Evolutionary conservation across 2,113 vertebrate genomes (phyloP), one percentile per base, ranked within the genome.

Genomic region (Echinops telfairi): DNA sequence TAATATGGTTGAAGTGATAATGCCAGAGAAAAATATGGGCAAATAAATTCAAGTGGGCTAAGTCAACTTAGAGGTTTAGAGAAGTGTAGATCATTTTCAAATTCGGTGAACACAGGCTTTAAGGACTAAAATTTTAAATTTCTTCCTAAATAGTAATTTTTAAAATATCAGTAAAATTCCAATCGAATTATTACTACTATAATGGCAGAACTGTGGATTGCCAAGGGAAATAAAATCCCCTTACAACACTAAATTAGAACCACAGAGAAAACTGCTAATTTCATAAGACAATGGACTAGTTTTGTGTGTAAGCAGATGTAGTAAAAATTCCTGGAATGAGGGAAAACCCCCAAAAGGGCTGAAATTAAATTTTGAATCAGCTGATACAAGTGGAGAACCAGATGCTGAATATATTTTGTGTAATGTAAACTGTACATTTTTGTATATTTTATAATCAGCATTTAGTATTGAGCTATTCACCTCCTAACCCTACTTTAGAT

Each of bases 191-290:
- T 38, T 83, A 78, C 60, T 77, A 43, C 1, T 66, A 0, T 73
- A 89, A 89, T 88, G 58, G 11, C 36, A 89, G 2, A 78, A 83
- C n/a, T 83, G 53, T 36, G 3, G 14, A 4, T 92, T 31, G 25
- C 25, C 80, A 80, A 76, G 19, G 53, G 23, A 88, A 81, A 25
- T 33, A 38, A 7, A 1, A 9, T 8, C 79, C 47, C 90, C 92
- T 47, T 25, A 57, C 36, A 12, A 60, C n/a, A 58, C 9, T 75
- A 40, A 88, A 90, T 78, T 40, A 94, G 53, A 70, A 89, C 20
- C 33, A 75, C 17, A 64, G 23, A 92, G 68, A 92, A 93, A 22
- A 38, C 20, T 80, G 75, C 7, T 92, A 17, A 92, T 60, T 89
- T 38, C 23, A 38, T 66, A 71, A 82, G 75, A 82, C 11, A 43